Percentiles rank a stretch among this genome's conserved stretches.
Conservation (phyloP, 2,797 vertebrate species). For the Enteromius viviparus region DNA sequence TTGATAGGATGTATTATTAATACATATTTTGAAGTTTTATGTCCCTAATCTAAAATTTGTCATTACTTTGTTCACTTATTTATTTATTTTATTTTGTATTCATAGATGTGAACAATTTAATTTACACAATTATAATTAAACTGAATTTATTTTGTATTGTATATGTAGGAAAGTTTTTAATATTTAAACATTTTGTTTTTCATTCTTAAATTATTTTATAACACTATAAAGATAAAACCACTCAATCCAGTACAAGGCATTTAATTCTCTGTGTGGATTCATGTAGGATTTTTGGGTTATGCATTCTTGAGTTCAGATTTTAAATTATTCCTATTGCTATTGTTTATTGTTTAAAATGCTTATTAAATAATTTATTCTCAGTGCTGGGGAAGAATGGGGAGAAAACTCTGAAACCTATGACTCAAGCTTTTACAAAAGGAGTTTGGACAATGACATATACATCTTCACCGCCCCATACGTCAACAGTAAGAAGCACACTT, state of each 20-base stretch:
- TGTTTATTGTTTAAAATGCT: not conserved
- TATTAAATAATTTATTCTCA: conserved; percentile 58
- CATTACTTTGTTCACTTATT: too few relatives aligned
- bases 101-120: not conserved
- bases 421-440: conserved; percentile 96
- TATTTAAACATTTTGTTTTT: not conserved
- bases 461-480: conserved; percentile 94
- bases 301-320: not conserved
- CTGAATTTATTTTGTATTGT: not conserved
- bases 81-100: not conserved
- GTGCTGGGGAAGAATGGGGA: conserved; percentile 91
- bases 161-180: not conserved
- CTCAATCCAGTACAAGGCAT: not conserved
- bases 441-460: conserved; percentile 96
- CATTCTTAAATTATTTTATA: not conserved
- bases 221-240: not conserved
- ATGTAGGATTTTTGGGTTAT: not conserved
- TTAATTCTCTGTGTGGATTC: not conserved
- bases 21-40: too few relatives aligned
- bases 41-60: too few relatives aligned
- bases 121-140: not conserved
- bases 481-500: conserved; percentile 83
- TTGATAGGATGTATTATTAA: too few relatives aligned
- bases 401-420: conserved; percentile 96
- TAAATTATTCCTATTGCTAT: not conserved